Evolutionary conservation across 2,888 invertebrate species (phyloP), one percentile per base, ranked within the genome.

Genomic region (Hirtodrosophila duncani): DNA sequence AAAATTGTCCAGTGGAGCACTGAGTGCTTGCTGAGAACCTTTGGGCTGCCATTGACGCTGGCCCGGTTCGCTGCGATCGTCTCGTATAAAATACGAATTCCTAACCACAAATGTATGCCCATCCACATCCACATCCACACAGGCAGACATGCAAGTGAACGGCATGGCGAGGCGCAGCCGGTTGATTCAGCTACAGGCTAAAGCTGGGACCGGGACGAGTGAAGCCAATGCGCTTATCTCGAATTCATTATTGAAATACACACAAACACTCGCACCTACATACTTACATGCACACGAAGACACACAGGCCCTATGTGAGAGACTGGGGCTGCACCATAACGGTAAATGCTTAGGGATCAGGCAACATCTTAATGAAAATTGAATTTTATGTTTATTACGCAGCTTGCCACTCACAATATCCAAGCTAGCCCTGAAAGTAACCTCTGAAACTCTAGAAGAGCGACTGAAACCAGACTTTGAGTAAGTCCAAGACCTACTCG

Each of bases 231-330:
- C 51, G 79, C 75, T 82, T 80, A 80, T 80, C 80, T 67, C 61
- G 75, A 65, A 75, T 83, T 83, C 82, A 82, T 82, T 82, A 82
- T 75, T 72, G 65, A 82, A 83, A 81, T 72, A 82, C 55, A 62
- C 57, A 31, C 33, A 82, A 83, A 81, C 70, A 82, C 55, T 63
- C 57, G 39, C 33, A 61, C 50, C 61, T 57, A 43, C 36, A 61
- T 56, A 60, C 63, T 60, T 50, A 58, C 55, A 62, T 60, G 53
- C 26, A 18, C 24, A 10, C 9, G n/a, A n/a, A n/a, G n/a, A n/a
- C n/a, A n/a, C n/a, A n/a, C n/a, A n/a, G 56, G 56, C 60, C 56
- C 56, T 59, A 55, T 31, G 17, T 18, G 24, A 9, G 39, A 39
- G 33, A 18, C 9, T 36, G 39, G 13, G 18, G 18, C 48, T 49